phyloP scores from a whole-genome alignment of 2,797 vertebrate species.

The Mastacembelus armatus region DNA sequence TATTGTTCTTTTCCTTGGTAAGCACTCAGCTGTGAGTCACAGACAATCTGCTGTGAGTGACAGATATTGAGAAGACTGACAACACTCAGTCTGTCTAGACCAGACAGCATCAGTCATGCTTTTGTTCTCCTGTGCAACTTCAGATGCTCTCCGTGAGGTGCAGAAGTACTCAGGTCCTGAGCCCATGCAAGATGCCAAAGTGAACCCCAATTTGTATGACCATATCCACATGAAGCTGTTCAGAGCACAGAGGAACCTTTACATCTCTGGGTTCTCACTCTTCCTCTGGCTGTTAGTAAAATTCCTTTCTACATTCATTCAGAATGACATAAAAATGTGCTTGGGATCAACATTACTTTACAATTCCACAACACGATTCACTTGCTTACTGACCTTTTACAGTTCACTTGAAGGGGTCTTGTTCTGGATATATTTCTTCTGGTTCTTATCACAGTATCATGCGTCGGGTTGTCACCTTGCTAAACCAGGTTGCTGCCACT shows the following conservation, averaged over 20 bases:
- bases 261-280: constrained; percentile 96
- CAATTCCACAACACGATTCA: background rate
- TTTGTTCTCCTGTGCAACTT: background rate
- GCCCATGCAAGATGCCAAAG: constrained; percentile 72
- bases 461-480: constrained; percentile 89
- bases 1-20: constrained; percentile 94
- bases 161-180: constrained; percentile 89
- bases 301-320: background rate
- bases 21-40: constrained; percentile 58
- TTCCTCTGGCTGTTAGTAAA: constrained; percentile 96
- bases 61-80: background rate
- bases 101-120: background rate
- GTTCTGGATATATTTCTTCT: background rate
- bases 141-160: constrained; percentile 94
- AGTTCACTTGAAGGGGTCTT: background rate
- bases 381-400: background rate
- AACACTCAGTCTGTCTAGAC: background rate
- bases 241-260: constrained; percentile 95
- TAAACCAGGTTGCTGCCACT: constrained; percentile 88
- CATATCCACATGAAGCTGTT: constrained; percentile 98
- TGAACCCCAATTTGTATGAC: constrained; percentile 85
- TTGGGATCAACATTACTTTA: background rate
- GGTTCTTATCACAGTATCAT: constrained; percentile 73
- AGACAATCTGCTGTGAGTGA: constrained; percentile 12
- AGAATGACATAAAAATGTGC: background rate